Evolutionary conservation across 2,888 invertebrate species (phyloP), one percentile per base, ranked within the genome.

Genomic region (Torymus tubicola): DNA sequence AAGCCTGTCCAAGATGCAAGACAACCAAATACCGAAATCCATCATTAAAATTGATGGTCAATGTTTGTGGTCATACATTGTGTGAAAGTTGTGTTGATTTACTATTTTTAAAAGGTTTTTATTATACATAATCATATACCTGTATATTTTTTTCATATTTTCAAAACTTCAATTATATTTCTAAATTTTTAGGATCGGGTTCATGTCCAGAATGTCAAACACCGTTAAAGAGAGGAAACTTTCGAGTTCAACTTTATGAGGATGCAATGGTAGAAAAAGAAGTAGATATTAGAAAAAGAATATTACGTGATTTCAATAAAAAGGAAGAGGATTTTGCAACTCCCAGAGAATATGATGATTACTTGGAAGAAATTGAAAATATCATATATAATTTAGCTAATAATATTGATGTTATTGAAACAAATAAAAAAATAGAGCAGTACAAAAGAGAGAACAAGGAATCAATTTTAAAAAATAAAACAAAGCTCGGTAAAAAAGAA

Each of bases 61-160:
- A 99, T 91, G 95, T 97, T 77, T 99, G 99, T 91, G 99, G 99
- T 52, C 99, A 99, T 92, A 96, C 98, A 58, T 92, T 99, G 86
- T 99, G 99, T 92, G 98, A 99, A 92, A 98, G 96, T 89, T 99
- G 99, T 92, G 98, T 99, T 55, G 98, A 99, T 90, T 93, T 98
- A 82, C 92, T 99, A 52, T 99, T 99, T 92, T 93, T 98, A 18
- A 98, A 99, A 94, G 99, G 96, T 95, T 92, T 5, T n/a, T 57
- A 50, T 12, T 65, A 31, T 73, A 21, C 73, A 57, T 60, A 61
- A 58, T 58, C 61, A 77, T 13, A 53, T n/a, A 55, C 73, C n/a
- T 63, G 21, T 73, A 60, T 42, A 72, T 79, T 79, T 81, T 81
- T 1, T 42, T 31, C 14, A 24, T 68, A 21, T 21, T 77, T 10